Evolutionary conservation across 2,113 vertebrate genomes (phyloP), one percentile per base, ranked within the genome.

Genomic region (Sceloporus undulatus): DNA sequence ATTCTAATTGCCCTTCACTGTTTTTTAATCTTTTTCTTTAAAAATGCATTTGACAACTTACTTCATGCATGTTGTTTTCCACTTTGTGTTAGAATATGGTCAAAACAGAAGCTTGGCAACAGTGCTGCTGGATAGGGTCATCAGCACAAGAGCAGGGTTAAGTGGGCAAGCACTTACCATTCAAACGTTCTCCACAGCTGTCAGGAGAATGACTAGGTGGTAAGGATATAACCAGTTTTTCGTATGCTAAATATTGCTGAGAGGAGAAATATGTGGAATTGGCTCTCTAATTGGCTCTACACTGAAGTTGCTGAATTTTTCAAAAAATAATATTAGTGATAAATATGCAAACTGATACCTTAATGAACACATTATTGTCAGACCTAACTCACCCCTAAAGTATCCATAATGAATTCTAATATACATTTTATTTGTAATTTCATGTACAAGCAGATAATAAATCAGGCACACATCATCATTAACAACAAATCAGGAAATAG

Each of bases 381-480:
- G 29, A 21, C 18, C 89, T 40, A 54, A 73, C 25, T 82, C 84
- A 74, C 86, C 34, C 80, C 14, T 34, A 80, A 77, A 71, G 7
- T 34, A 79, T 38, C 52, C 21, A 11, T 2, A 1, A 65, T 42
- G 56, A 91, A 77, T 48, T 2, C 5, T 78, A 77, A 76, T 0
- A 0, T 0, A 0, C 11, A 0, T 0, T 8, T 29, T 25, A 86
- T 4, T 70, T 86, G 65, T 21, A 40, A 65, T 29, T 54, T n/a
- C 4, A 38, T 16, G 42, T 48, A 48, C 10, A 62, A 62, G 16
- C 59, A 62, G 14, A 62, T 16, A 62, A 16, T 34, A 34, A 34
- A 34, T 34, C 34, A 34, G 34, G 34, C 34, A 34, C 34, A 34
- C 34, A 34, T 34, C 34, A 34, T 34, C 34, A 34, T 34, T 34